These are phyloP conservation scores for Borostomias antarcticus DNA, from an alignment of 2,797 vertebrate genomes.

Conservation along the genomic window DNA sequence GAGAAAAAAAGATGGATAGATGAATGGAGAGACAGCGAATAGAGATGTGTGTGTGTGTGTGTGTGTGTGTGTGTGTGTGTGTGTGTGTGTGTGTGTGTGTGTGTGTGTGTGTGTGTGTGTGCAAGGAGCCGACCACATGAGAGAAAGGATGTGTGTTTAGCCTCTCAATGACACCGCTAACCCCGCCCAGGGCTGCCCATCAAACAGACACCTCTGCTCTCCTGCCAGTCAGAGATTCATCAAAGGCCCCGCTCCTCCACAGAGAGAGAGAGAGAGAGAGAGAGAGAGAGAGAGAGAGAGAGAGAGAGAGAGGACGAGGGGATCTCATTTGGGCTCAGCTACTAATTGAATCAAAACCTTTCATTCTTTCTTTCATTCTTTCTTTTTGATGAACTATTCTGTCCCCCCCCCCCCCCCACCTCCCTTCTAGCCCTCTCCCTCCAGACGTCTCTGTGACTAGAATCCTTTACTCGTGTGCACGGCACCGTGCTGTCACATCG, in stretches of 20 bases:
- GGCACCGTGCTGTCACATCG: conserved; percentile 32
- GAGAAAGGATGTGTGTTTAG: background rate
- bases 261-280: background rate
- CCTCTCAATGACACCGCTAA: background rate
- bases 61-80: too few species aligned
- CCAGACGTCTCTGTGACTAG: conserved; percentile 9
- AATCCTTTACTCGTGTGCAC: background rate
- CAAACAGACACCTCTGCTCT: conserved; percentile 6
- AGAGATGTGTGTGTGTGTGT: too few species aligned
- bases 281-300: background rate
- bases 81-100: too few species aligned
- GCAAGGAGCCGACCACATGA: background rate
- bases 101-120: background rate
- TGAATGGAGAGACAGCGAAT: background rate
- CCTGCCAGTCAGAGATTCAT: background rate
- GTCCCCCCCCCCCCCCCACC: background rate
- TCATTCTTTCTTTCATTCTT: conserved; percentile 32
- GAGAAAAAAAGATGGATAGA: background rate
- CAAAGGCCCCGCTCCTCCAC: background rate
- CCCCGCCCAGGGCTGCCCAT: background rate
- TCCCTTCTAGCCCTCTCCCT: conserved; percentile 8
- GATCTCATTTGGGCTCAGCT: conserved; percentile 1
- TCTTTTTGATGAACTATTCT: conserved; percentile 24
- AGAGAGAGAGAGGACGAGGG: background rate
- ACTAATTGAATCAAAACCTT: conserved; percentile 28